Conservation (phyloP, 2,797 vertebrate genomes). For the Coccyzus lansbergi region DNA sequence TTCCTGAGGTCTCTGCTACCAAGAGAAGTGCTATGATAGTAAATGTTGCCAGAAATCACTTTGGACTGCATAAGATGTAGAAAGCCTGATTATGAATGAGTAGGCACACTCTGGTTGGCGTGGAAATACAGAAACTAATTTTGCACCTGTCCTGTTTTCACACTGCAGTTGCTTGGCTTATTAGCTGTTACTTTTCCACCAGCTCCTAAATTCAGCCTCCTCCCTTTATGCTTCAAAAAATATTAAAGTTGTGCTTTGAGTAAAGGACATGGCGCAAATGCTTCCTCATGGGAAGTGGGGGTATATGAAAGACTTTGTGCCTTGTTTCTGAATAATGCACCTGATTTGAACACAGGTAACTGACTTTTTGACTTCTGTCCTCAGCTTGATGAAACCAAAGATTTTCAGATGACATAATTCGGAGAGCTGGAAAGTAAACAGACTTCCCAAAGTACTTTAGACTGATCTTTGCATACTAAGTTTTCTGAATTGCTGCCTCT, state of each 20-base stretch:
- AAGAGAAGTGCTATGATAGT: neutral
- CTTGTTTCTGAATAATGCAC: neutral
- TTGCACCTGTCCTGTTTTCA: conserved; percentile 47
- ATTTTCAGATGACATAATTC: neutral
- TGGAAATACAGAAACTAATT: conserved; percentile 43
- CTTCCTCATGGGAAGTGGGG: neutral
- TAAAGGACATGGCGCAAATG: neutral
- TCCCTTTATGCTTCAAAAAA: neutral
- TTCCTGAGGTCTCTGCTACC: neutral
- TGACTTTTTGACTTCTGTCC: neutral
- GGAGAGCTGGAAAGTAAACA: neutral
- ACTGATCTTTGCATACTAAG: accelerated
- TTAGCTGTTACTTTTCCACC: conserved; percentile 17
- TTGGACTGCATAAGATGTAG: neutral
- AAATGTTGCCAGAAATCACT: neutral
- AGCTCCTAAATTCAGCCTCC: neutral
- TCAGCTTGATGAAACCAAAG: accelerated
- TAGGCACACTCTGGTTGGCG: neutral
- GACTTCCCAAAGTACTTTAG: neutral
- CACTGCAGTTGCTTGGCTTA: conserved; percentile 17
- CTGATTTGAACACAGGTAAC: neutral
- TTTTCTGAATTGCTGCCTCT: neutral
- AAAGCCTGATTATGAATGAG: conserved; percentile 50
- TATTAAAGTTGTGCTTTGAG: neutral
- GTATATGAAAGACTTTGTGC: neutral